Base-by-base conservation (phyloP, 2,113 vertebrate species). In the Kobus ellipsiprymnus region DNA sequence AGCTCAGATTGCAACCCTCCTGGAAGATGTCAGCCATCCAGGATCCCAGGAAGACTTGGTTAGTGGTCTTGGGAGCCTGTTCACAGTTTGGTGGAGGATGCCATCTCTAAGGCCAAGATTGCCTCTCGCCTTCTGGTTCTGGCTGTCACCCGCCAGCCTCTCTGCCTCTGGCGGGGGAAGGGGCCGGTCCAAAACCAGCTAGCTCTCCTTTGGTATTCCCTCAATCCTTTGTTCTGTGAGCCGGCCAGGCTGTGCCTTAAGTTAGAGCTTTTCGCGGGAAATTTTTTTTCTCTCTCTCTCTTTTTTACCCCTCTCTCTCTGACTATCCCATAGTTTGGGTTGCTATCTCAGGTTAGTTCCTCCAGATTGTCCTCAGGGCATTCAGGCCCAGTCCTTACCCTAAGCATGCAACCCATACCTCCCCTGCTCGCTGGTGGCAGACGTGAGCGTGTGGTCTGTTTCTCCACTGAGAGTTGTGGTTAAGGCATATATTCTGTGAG, bases 101-200 rank as follows among this genome's bases (percentile, higher is more conserved):
- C 30, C 1, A 0, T 64, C 62, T 64, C 62, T 64, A 30, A 30
- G 30, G 33, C 62, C 0, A 7, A 67, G 33, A 67, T 1, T n/a
- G 62, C 16, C 4, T 64, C 62, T n/a, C 3, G 0, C 1, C 1
- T 67, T 30, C 62, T n/a, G 16, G 16, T 16, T 67, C 62, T 67
- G 62, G 15, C 33, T 64, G 16, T n/a, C 1, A 0, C 30, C 62
- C 0, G 0, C 62, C 30, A 17, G 62, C 62, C 62, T 64, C 15
- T 64, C 62, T n/a, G 30, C 30, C 7, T 4, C 62, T 17, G 30
- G 15, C 0, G 0, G 15, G 33, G 33, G 33, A 7, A 17, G 16
- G 33, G 62, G 33, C 62, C 7, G 0, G 62, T 9, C 62, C 0
- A 1, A n/a, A 67, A 16, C 16, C 33, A n/a, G 33, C 62, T 67